Base-by-base conservation (phyloP, 2,888 invertebrate genomes). In the Epinotia bilunana region DNA sequence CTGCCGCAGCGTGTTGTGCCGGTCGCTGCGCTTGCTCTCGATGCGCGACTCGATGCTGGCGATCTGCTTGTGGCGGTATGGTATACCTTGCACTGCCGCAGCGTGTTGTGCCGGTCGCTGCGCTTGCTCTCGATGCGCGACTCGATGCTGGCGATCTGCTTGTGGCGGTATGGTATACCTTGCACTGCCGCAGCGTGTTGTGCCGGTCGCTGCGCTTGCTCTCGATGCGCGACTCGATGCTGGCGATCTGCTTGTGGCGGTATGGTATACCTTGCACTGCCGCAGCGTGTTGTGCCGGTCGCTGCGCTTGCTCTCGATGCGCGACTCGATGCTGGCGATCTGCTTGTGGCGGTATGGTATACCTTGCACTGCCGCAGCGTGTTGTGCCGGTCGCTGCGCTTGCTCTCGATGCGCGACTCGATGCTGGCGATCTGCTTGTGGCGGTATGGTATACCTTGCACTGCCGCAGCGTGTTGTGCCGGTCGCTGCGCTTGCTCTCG, bases 321-420 rank as follows among this genome's bases (percentile, higher is more conserved):
- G 97, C 1, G 96, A 95, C 89, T 99, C 99, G 65, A 97, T 94
- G 65, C 95, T 95, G 4, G 97, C n/a, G n/a, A n/a, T n/a, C n/a
- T n/a, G n/a, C 2, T 28, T 3, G 23, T 28, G 49, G 46, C 12
- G 12, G n/a, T n/a, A n/a, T n/a, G n/a, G 3, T 5, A n/a, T 87
- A 98, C 98, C 96, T 99, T 99, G 95, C 99, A 99, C 87, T 98
- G 97, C 86, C 98, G 96, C 58, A 99, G 95, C 77, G 99, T 96
- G 80, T 97, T 97, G 90, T 99, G 99, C 1, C 99, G 94, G 84
- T 99, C 99, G 83, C 97, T 97, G 86, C 96, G 97, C 84, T 97
- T 97, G 88, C 98, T 97, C 90, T 99, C 99, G 83, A 98, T 96
- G 90, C 97, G 97, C 1, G 96, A 95, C 89, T 99, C 99, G 65